phyloP scores from a whole-genome alignment of 2,113 vertebrate genomes.

The Istiophorus platypterus region DNA sequence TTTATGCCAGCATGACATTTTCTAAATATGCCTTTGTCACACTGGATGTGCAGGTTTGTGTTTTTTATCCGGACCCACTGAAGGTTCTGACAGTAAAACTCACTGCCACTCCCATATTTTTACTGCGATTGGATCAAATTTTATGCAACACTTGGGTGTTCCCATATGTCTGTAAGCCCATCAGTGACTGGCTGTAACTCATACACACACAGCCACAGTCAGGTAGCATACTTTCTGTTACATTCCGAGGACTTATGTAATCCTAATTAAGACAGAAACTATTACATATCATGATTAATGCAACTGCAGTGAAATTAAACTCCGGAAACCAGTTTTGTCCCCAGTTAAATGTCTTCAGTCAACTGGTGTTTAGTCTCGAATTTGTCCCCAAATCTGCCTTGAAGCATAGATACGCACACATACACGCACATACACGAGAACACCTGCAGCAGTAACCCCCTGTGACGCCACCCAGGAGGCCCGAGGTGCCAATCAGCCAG shows the following conservation, averaged over 20 bases:
- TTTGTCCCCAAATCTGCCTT: slow-evolving; percentile 37
- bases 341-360: slow-evolving; percentile 35
- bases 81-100: slow-evolving; percentile 46
- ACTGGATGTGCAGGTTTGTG: slow-evolving; percentile 41
- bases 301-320: slow-evolving; percentile 17
- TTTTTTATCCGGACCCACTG: slow-evolving; percentile 34
- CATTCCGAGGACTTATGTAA: slow-evolving; percentile 10
- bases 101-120: slow-evolving; percentile 50
- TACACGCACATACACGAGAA: slow-evolving; percentile 37
- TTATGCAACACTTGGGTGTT: slow-evolving; percentile 47
- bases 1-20: slow-evolving; percentile 51
- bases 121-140: slow-evolving; percentile 61
- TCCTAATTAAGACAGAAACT: slow-evolving; percentile 20
- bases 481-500: slow-evolving; percentile 77
- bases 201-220: slow-evolving; percentile 18
- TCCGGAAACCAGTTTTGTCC: slow-evolving; percentile 16
- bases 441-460: slow-evolving; percentile 74
- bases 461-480: slow-evolving; percentile 76
- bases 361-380: slow-evolving; percentile 7
- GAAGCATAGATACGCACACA: slow-evolving; percentile 12
- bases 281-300: slow-evolving; percentile 26
- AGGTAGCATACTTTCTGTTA: slow-evolving; percentile 36
- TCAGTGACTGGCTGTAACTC: slow-evolving; percentile 22
- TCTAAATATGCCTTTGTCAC: slow-evolving; percentile 32
- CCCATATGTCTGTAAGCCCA: slow-evolving; percentile 42